Evolutionary conservation across 1,140 invertebrate species (phyloP).

Genomic region (Drosophila watanabei): DNA sequence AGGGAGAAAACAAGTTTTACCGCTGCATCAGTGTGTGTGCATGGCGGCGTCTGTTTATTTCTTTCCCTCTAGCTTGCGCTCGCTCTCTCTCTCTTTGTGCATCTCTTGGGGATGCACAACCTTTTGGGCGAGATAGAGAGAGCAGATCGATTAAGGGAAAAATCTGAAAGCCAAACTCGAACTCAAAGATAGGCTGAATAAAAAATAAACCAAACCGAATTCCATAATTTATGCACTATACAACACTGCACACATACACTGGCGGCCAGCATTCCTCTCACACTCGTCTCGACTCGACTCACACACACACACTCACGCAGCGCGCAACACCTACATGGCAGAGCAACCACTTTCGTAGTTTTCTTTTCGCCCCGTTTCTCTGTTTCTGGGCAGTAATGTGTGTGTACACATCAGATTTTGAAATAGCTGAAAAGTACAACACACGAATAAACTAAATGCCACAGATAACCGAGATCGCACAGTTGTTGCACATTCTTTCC

Average conservation of each 20-base stretch:
- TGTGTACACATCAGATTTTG: conserved; percentile 64
- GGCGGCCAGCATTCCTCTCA: conserved; percentile 70
- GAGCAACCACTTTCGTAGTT: conserved; percentile 80
- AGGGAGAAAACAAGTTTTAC: conserved; percentile 73
- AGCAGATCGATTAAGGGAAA: conserved; percentile 69
- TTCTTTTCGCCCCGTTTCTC: conserved; percentile 66
- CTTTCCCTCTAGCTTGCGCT: conserved; percentile 31
- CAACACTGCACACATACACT: conserved; percentile 73
- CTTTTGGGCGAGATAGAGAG: conserved; percentile 39
- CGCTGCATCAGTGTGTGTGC: conserved; percentile 51
- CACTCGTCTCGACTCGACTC: conserved; percentile 54
- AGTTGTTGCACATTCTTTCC: conserved; percentile 41
- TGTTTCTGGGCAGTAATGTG: conserved; percentile 69
- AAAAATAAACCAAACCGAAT: conserved; percentile 34
- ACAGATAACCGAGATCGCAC: conserved; percentile 27
- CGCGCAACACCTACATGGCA: conserved; percentile 51
- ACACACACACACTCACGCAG: conserved; percentile 30
- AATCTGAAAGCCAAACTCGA: conserved; percentile 32
- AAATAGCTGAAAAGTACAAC: conserved; percentile 26
- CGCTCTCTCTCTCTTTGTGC: conserved; percentile 57
- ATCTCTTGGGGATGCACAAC: conserved; percentile 76
- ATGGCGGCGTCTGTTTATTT: conserved; percentile 65
- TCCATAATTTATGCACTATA: conserved; percentile 75
- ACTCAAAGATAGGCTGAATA: conserved; percentile 11
- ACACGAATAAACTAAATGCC: conserved; percentile 30